These are phyloP conservation scores for Drosophila simulans DNA, from an alignment of 1,140 invertebrate genomes.

Conservation along the genomic window DNA sequence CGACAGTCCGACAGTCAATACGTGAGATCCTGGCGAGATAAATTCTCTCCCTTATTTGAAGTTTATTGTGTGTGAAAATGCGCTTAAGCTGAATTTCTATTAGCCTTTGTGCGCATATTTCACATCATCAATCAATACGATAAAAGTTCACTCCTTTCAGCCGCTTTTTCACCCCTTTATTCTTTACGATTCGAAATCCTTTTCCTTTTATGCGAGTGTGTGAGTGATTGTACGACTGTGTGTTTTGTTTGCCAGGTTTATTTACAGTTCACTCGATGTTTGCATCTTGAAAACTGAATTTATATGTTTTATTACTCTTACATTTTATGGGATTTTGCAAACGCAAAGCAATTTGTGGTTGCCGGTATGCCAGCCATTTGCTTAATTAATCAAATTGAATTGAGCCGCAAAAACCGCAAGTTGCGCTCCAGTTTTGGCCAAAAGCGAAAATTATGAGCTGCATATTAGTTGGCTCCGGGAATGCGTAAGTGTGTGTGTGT, in stretches of 20 bases:
- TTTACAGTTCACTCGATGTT: constrained; percentile 38
- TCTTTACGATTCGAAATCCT: constrained; percentile 13
- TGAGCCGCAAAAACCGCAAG: constrained; percentile 52
- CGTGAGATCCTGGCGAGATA: constrained; percentile 64
- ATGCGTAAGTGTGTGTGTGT: too few species aligned
- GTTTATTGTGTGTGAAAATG: constrained; percentile 83
- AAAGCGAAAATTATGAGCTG: constrained; percentile 48
- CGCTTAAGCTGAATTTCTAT: constrained; percentile 82
- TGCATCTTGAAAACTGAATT: constrained; percentile 33
- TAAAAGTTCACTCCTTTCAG: constrained; percentile 56
- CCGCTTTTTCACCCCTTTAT: not conserved
- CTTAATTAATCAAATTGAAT: constrained; percentile 64
- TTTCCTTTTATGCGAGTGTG: constrained; percentile 19
- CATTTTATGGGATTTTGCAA: constrained; percentile 9
- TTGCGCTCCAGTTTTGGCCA: constrained; percentile 36
- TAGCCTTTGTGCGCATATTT: constrained; percentile 82
- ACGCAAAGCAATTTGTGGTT: constrained; percentile 23
- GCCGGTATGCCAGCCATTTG: constrained; percentile 23
- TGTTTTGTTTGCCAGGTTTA: constrained; percentile 44
- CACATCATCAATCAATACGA: constrained; percentile 82
- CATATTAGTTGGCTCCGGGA: constrained; percentile 38
- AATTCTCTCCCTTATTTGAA: constrained; percentile 71
- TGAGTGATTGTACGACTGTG: constrained; percentile 14
- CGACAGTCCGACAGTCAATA: constrained; percentile 49
- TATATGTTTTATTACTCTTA: constrained; percentile 9